Percentiles rank a stretch among this genome's conserved stretches.
These are phyloP conservation scores for Morinoia aosen DNA, from an alignment of 2,888 invertebrate species.

Conservation along the genomic window DNA sequence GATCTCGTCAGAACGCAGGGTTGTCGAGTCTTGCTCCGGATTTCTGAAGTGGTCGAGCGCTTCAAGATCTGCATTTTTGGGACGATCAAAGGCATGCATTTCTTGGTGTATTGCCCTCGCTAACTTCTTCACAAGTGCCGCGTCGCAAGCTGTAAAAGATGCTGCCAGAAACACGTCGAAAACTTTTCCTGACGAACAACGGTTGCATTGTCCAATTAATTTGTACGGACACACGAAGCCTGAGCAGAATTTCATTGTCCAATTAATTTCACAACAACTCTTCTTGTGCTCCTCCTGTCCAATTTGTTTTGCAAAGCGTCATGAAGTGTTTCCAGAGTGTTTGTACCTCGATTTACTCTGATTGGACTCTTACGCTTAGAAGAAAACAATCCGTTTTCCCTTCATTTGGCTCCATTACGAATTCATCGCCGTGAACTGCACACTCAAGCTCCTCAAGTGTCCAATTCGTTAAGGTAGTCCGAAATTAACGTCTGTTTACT, in stretches of 20 bases:
- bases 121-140: neutral
- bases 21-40: neutral
- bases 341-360: neutral
- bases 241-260: neutral
- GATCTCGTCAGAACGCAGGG: neutral
- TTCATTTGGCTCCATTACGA: neutral
- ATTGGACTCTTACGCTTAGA: neutral
- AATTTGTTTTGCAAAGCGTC: too few species aligned
- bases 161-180: neutral
- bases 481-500: neutral
- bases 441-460: neutral
- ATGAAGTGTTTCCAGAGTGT: neutral
- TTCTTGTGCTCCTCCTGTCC: neutral
- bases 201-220: neutral
- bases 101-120: neutral
- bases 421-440: neutral
- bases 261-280: neutral
- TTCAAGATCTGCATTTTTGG: neutral
- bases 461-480: neutral
- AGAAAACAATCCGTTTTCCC: neutral
- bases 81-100: constrained; percentile 16
- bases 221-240: neutral
- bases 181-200: neutral
- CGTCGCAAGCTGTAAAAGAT: neutral
- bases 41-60: neutral